Evolutionary conservation across 2,888 invertebrate species (phyloP), one percentile per base, ranked within the genome.

Genomic region (Cataglyphis albicans): DNA sequence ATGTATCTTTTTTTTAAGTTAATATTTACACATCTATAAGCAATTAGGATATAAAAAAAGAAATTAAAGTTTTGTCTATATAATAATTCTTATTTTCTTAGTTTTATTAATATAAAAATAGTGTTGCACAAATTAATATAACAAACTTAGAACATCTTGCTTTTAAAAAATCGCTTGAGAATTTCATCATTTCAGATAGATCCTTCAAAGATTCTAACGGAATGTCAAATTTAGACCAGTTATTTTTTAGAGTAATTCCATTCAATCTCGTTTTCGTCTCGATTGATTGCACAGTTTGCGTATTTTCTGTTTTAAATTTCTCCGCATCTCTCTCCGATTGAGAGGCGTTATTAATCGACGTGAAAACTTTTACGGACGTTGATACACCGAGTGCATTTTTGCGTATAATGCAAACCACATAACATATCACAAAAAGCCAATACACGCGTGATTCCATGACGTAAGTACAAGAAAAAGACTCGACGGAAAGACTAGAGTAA

Each of bases 401-500:
- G 18, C 70, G 70, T 44, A 74, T 9, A 18, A 81, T 25, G 9
- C 61, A 85, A 73, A 35, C n/a, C 0, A 83, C 1, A n/a, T 12
- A 86, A 41, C 44, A 68, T 55, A 67, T 29, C 63, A 81, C 67
- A 1, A 57, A 63, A 65, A 63, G 12, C 29, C 12, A 57, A 32
- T 32, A 68, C 65, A 78, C 61, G 25, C 48, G 73, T 44, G 59
- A 35, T 48, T 21, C 25, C 86, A 85, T 82, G 48, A 3, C 32
- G 67, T 67, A 29, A 25, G 18, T 15, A 18, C 61, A 10, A 44
- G 35, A 15, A 63, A 65, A 70, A 81, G n/a, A 59, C 29, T 29
- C 32, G 10, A 32, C 78, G 65, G 35, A 82, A 86, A 87, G 86
- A 89, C 80, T 81, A 41, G 52, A 52, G 82, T 84, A 84, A 86